These are phyloP conservation scores for Tichodroma muraria DNA, from an alignment of 2,113 vertebrate genomes.

Conservation along the genomic window DNA sequence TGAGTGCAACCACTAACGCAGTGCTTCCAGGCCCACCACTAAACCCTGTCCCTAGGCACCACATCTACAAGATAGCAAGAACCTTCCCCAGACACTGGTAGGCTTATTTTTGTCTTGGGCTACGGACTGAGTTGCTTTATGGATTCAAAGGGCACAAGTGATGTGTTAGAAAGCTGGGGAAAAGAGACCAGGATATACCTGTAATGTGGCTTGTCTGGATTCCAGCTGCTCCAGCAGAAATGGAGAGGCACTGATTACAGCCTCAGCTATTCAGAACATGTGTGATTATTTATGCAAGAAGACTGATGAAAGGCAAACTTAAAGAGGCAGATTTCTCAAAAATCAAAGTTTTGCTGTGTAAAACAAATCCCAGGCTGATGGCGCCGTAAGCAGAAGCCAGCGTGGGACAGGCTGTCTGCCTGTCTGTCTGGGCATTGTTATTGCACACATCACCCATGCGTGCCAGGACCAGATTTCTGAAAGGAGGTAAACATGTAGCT, in stretches of 20 bases:
- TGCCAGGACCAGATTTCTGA: neutral
- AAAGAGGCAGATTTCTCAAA: neutral
- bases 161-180: neutral
- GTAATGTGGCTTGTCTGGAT: neutral
- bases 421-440: neutral
- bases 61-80: neutral
- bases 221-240: neutral
- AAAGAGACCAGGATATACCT: neutral
- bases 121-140: neutral
- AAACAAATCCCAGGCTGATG: neutral
- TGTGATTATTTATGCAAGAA: slow-evolving; percentile 3
- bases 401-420: neutral
- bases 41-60: neutral
- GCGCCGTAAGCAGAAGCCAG: neutral
- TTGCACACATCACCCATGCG: rapidly evolving
- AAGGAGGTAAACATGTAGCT: neutral
- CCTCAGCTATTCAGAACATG: neutral
- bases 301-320: neutral
- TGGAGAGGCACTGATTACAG: neutral
- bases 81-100: neutral
- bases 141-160: neutral
- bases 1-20: neutral
- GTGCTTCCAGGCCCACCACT: neutral
- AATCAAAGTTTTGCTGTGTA: neutral
- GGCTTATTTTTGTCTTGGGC: neutral